Conservation (phyloP, 2,797 vertebrate genomes). For the Spheniscus humboldti region DNA sequence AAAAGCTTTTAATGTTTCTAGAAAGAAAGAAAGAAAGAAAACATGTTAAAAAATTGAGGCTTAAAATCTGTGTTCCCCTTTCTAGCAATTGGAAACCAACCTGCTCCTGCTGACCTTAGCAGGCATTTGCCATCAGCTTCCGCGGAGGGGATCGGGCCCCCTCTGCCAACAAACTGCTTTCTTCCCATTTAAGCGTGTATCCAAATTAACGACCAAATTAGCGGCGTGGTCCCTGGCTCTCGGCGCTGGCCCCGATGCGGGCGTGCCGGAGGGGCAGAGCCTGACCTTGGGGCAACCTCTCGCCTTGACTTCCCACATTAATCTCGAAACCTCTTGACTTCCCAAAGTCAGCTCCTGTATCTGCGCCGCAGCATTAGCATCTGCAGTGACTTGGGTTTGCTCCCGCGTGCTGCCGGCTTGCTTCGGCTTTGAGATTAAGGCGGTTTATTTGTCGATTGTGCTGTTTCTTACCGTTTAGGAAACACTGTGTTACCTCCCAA, state of each 20-base stretch:
- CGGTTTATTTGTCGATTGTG: not conserved
- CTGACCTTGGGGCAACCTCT: not conserved
- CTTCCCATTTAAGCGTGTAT: not conserved
- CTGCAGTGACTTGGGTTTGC: not conserved
- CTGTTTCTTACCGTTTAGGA: not conserved
- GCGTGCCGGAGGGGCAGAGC: not conserved
- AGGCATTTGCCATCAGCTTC: not conserved
- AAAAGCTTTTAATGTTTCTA: not conserved
- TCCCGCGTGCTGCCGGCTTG: fast-evolving
- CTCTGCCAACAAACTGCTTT: not conserved
- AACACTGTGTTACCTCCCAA: not conserved
- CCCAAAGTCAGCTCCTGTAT: not conserved
- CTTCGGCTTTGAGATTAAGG: not conserved
- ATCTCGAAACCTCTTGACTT: conserved; percentile 25
- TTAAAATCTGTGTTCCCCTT: not conserved
- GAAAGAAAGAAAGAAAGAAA: not conserved
- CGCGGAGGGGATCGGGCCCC: not conserved
- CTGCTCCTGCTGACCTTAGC: not conserved
- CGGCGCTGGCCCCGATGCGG: not conserved
- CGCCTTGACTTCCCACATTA: conserved; percentile 26
- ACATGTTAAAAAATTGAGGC: not conserved
- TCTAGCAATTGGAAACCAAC: not conserved
- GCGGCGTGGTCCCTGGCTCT: not conserved
- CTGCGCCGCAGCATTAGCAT: not conserved
- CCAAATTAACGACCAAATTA: not conserved